A percentile compares a stretch with the other conserved stretches of the same genome.
Conservation (phyloP, 2,888 invertebrate species). For the Agonopterix arenella region DNA sequence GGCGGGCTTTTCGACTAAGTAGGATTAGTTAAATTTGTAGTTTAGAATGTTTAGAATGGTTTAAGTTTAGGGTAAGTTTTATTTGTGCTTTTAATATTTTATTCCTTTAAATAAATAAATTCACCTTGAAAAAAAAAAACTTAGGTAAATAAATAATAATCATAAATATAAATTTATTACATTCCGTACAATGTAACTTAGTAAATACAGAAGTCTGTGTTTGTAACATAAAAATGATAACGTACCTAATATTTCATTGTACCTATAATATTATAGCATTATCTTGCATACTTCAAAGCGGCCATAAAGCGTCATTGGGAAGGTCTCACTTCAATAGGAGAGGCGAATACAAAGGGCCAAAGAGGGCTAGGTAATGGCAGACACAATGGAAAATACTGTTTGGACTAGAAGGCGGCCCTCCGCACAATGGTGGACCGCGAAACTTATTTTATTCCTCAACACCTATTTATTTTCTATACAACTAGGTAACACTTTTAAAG, state of each 20-base stretch:
- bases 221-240: neutral
- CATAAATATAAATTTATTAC: too few species aligned
- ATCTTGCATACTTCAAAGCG: constrained; percentile 68
- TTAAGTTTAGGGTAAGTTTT: too few species aligned
- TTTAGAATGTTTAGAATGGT: too few species aligned
- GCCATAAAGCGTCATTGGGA: constrained; percentile 69
- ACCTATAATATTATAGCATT: constrained; percentile 20
- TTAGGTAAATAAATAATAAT: too few species aligned
- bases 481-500: constrained; percentile 40
- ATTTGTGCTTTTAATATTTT: too few species aligned
- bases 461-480: constrained; percentile 54
- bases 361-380: constrained; percentile 74
- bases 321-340: constrained; percentile 71
- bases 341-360: constrained; percentile 69
- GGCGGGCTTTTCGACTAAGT: too few species aligned
- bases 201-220: too few species aligned
- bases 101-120: too few species aligned
- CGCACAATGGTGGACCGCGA: constrained; percentile 60
- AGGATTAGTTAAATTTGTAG: too few species aligned
- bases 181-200: too few species aligned
- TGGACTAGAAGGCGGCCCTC: constrained; percentile 62
- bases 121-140: too few species aligned
- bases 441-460: constrained; percentile 67
- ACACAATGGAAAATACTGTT: constrained; percentile 71
- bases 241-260: constrained; percentile 8